Base-by-base conservation (phyloP, 1,140 invertebrate species). In the Agrypnia vestita region DNA sequence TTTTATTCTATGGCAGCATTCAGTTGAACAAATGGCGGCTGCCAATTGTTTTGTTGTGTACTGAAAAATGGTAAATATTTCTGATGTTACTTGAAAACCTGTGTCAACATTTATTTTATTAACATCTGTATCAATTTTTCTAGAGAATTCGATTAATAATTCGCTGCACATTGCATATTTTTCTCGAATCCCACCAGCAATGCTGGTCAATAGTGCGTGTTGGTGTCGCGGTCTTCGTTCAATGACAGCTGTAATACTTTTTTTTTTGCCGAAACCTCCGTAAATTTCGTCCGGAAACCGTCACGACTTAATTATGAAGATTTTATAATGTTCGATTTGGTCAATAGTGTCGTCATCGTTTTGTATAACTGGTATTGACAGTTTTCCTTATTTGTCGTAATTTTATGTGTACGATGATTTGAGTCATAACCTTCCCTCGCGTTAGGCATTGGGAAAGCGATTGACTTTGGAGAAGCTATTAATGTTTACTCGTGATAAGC, bases 41-140 rank as follows among this genome's bases (percentile, higher is more conserved):
- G 69, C 67, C 77, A 64, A 19, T 79, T 79, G 69, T 79, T 79
- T 72, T 79, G 77, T 79, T 79, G 77, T 79, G 77, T 79, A 47
- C 17, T 79, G 69, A 73, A 73, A 77, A 73, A 79, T 79, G 77
- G 77, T 79, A 79, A 79, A 73, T 79, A 79, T 78, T 59, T 78
- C 49, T 72, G 76, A 78, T 72, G 56, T 56, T 56, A 72, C 44
- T 15, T 15, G 15, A 67, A 69, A 77, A 64, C 59, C 75, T 77
- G 75, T 77, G 75, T 77, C 59, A 77, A 77, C 46, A 77, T 77
- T 77, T 77, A 25, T 49, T 49, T 51, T 25, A 25, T 21, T 49
- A 21, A 25, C 67, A 71, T 13, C 47, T 71, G 47, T 17, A 71
- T 51, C 10, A 17, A 51, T 15, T 49, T 6, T 25, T 12, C 10